phyloP scores from a whole-genome alignment of 2,888 invertebrate species.

The Cryptophagus acutangulus region DNA sequence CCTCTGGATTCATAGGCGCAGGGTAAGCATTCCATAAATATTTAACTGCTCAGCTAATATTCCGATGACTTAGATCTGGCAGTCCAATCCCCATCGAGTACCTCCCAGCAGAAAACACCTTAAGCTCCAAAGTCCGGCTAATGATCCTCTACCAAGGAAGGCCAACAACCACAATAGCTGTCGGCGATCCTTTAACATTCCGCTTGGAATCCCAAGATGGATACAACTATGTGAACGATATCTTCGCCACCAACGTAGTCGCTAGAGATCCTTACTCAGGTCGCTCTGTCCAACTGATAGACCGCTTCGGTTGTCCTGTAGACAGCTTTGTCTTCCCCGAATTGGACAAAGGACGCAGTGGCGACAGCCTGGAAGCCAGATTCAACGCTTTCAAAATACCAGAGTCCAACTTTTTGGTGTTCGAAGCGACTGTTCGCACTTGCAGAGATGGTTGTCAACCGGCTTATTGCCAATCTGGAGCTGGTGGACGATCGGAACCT shows the following conservation, averaged over 20 bases:
- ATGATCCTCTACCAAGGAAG: conserved; percentile 84
- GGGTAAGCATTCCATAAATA: conserved; percentile 51
- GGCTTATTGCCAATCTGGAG: conserved; percentile 75
- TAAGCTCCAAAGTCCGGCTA: conserved; percentile 82
- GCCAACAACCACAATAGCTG: conserved; percentile 89
- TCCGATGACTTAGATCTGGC: conserved; percentile 60
- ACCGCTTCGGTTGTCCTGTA: conserved; percentile 85
- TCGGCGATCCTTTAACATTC: conserved; percentile 87
- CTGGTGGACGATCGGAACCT: conserved; percentile 69
- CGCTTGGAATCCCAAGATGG: conserved; percentile 84
- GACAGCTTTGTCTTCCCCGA: conserved; percentile 90
- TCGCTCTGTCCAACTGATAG: conserved; percentile 82
- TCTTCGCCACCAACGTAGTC: conserved; percentile 89
- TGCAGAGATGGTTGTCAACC: conserved; percentile 88
- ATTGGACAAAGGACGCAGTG: conserved; percentile 76
- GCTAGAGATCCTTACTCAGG: conserved; percentile 91
- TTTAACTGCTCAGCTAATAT: conserved; percentile 4
- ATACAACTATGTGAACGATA: conserved; percentile 81
- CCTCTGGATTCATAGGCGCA: conserved; percentile 87
- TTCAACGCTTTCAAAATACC: conserved; percentile 94
- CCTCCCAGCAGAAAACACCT: conserved; percentile 83
- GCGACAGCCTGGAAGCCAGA: conserved; percentile 82
- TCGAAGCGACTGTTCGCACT: conserved; percentile 86
- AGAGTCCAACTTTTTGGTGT: conserved; percentile 88
- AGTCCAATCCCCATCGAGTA: conserved; percentile 91